These are phyloP conservation scores for Parnassius smintheus DNA, from an alignment of 2,888 invertebrate species.

Conservation along the genomic window DNA sequence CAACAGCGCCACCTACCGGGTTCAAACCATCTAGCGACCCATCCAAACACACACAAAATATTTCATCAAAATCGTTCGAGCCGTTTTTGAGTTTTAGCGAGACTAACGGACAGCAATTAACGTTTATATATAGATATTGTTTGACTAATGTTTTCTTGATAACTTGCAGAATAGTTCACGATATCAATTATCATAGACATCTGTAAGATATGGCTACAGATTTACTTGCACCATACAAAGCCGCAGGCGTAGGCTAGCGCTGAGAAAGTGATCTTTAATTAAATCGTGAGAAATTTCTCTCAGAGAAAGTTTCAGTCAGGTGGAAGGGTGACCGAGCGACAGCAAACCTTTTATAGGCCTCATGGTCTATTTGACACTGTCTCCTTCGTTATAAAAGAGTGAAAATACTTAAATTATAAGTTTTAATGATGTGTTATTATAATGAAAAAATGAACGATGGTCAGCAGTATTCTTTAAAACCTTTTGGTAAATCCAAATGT, in stretches of 20 bases:
- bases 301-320: slow-evolving; percentile 28
- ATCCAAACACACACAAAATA: no score
- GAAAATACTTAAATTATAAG: no score
- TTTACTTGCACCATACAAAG: neutral
- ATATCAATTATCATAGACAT: slow-evolving; percentile 3
- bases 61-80: no score
- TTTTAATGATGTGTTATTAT: no score
- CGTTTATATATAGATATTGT: neutral
- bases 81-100: no score
- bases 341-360: slow-evolving; percentile 20
- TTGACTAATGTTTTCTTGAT: slow-evolving; percentile 16
- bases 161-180: slow-evolving; percentile 5
- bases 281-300: slow-evolving; percentile 31
- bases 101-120: no score
- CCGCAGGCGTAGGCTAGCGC: slow-evolving; percentile 14
- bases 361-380: slow-evolving; percentile 15
- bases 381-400: slow-evolving; percentile 4
- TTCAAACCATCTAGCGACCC: no score
- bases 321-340: slow-evolving; percentile 26
- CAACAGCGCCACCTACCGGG: no score
- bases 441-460: no score
- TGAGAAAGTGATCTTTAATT: slow-evolving; percentile 30
- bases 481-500: no score
- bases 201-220: slow-evolving; percentile 4
- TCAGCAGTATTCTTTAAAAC: no score